Evolutionary conservation across 2,888 invertebrate genomes (phyloP), one percentile per base, ranked within the genome.

Genomic region (Tyria jacobaeae): DNA sequence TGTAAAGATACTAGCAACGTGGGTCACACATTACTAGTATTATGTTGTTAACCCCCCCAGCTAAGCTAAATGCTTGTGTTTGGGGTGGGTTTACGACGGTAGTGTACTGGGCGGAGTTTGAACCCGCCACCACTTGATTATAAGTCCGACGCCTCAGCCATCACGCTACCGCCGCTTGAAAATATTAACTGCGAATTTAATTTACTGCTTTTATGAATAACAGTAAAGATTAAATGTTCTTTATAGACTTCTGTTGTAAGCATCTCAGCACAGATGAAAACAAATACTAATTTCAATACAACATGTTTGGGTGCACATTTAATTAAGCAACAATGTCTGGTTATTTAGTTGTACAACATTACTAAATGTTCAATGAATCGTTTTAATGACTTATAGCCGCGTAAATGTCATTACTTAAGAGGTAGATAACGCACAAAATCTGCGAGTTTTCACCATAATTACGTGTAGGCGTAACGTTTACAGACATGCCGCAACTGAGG

Each of bases 371-470:
- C 55, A 61, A 64, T 71, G 56, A 31, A 56, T 60, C 51, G 55
- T 65, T 60, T 69, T 63, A 62, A 63, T 55, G 60, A 64, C 53
- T 70, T 62, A 73, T 64, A 57, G 44, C 55, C 51, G 57, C 60
- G 53, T 59, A 66, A 64, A 69, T 62, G 60, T 60, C 60, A 75
- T 75, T 64, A 75, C 57, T 69, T 63, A 59, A 57, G 48, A 62
- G 49, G 52, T 62, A 57, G 60, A 59, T 70, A 76, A 52, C 34
- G 53, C 37, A 48, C 53, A 48, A 65, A 73, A 62, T 70, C 76
- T 59, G 56, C 34, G 14, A 68, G 70, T 68, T 75, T 77, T 73
- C 70, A 64, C 65, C 58, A 55, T 61, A 71, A 71, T 75, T 64
- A 66, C 60, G 27, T 52, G 57, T 59, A 55, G 60, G 61, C 58